Conservation (phyloP, 2,888 invertebrate genomes). For the Polyploca ridens region DNA sequence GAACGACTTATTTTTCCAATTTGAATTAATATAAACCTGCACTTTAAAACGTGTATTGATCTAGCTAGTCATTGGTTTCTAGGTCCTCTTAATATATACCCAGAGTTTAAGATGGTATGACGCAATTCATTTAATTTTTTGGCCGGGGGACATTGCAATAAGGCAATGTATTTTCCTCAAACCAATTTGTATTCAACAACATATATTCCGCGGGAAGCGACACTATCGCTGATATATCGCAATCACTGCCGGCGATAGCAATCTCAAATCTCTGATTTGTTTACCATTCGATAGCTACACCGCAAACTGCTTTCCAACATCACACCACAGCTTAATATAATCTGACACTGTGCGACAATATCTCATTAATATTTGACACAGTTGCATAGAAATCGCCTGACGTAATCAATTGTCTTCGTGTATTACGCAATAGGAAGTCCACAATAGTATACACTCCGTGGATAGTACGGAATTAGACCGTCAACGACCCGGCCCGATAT, state of each 20-base stretch:
- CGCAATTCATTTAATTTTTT: neutral
- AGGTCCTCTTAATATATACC: neutral
- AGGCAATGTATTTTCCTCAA: neutral
- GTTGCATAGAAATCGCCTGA: slow-evolving; percentile 10
- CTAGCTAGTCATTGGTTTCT: neutral
- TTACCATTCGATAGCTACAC: slow-evolving; percentile 1
- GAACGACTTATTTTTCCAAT: neutral
- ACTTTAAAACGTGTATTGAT: neutral
- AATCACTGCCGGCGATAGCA: neutral
- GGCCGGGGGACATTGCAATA: neutral
- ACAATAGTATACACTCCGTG: slow-evolving; percentile 45
- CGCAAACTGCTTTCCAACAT: slow-evolving; percentile 12
- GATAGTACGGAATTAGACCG: slow-evolving; percentile 69
- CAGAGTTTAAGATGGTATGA: neutral
- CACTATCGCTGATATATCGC: slow-evolving; percentile 15
- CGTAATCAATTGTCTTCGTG: slow-evolving; percentile 55
- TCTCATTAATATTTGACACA: slow-evolving; percentile 3
- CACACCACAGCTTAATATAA: slow-evolving; percentile 16
- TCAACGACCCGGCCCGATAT: slow-evolving; percentile 71
- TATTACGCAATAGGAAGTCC: slow-evolving; percentile 74
- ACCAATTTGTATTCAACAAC: slow-evolving; percentile 10
- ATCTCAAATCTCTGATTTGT: slow-evolving; percentile 6
- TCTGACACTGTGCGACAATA: slow-evolving; percentile 25
- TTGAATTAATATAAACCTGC: neutral
- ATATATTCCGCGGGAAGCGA: slow-evolving; percentile 41